phyloP scores from a whole-genome alignment of 1,140 invertebrate genomes.

The Lucilia cuprina region DNA sequence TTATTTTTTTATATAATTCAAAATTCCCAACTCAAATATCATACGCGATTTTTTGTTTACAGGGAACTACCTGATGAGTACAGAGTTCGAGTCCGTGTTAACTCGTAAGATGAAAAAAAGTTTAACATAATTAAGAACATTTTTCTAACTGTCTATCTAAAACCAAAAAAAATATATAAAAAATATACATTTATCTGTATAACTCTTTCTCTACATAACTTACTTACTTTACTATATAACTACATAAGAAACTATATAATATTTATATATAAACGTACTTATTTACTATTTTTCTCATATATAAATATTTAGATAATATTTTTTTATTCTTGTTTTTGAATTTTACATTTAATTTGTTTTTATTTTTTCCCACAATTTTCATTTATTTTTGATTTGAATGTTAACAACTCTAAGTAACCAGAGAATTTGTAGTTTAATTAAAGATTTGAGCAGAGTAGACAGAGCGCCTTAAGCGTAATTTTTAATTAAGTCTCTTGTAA shows the following conservation, averaged over 20 bases:
- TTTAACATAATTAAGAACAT: conserved; percentile 8
- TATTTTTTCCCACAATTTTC: not conserved
- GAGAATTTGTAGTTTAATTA: not conserved
- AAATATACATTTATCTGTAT: conserved; percentile 26
- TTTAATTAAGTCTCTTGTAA: not conserved
- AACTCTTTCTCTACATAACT: conserved; percentile 1
- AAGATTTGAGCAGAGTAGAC: no score
- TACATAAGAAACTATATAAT: not conserved
- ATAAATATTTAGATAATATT: conserved; percentile 20
- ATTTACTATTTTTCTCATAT: not conserved
- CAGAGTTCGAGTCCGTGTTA: conserved; percentile 78
- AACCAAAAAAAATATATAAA: not conserved
- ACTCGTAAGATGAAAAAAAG: conserved; percentile 70
- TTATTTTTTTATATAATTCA: conserved; percentile 34
- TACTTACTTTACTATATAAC: no score
- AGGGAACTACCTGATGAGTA: conserved; percentile 77
- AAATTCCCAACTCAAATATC: conserved; percentile 50
- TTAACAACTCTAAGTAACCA: not conserved
- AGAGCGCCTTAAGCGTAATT: no score
- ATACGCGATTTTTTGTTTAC: conserved; percentile 74
- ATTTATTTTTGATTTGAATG: conserved; percentile 10
- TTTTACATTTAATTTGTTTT: not conserved
- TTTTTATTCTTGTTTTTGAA: not conserved
- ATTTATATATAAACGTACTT: conserved; percentile 22
- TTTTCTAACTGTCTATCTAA: not conserved